These are phyloP conservation scores for Alligator sinensis DNA, from an alignment of 2,113 vertebrate genomes.

Conservation along the genomic window DNA sequence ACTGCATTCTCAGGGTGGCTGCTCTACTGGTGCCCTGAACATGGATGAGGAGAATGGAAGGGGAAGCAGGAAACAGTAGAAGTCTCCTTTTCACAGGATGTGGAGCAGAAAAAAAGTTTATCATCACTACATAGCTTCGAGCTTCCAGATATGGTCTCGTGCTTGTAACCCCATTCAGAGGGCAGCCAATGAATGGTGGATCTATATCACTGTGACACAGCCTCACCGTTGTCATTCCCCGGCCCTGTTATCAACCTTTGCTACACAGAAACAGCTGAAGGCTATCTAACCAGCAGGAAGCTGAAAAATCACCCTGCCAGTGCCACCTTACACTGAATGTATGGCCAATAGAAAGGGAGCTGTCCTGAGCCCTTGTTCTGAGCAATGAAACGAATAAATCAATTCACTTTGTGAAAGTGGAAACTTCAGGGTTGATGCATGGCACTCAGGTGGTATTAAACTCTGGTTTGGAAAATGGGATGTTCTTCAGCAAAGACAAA, in stretches of 20 bases:
- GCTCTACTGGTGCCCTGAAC: not conserved
- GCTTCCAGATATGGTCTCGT: no score
- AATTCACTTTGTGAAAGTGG: not conserved
- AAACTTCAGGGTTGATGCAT: conserved; percentile 13
- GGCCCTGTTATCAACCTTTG: not conserved
- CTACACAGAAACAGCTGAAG: not conserved
- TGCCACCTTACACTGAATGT: not conserved
- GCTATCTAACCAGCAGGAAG: not conserved
- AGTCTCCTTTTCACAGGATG: not conserved
- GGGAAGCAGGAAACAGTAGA: not conserved
- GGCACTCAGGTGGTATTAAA: not conserved
- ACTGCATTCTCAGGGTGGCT: not conserved
- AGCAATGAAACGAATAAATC: conserved; percentile 34
- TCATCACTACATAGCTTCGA: not conserved
- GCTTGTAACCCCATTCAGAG: not conserved
- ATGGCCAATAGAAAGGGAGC: not conserved
- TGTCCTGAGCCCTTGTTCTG: not conserved
- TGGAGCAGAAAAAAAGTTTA: not conserved
- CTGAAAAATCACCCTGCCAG: not conserved
- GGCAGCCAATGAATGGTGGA: not conserved
- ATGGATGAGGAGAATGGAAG: fast-evolving
- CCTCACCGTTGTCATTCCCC: not conserved
- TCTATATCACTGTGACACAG: not conserved
- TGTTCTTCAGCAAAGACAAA: not conserved
- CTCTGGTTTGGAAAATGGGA: not conserved